Conservation (phyloP, 1,140 invertebrate genomes). For the Atopsyche davidsoni region DNA sequence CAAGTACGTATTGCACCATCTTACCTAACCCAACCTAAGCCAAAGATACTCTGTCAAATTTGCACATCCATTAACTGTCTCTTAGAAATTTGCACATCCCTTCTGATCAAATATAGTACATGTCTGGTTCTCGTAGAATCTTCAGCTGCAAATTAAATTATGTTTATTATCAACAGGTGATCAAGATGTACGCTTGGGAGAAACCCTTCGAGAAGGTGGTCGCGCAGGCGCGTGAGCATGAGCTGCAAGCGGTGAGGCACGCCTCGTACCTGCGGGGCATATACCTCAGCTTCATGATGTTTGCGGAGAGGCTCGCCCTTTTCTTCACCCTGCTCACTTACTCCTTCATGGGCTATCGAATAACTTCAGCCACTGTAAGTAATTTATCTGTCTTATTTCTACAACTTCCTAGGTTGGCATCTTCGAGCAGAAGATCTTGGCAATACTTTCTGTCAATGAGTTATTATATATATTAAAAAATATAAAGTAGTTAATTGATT, state of each 20-base stretch:
- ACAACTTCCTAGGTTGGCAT: no score
- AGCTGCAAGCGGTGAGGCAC: constrained; percentile 37
- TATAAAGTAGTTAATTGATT: constrained; percentile 57
- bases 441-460: no score
- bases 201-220: constrained; percentile 47
- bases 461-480: constrained; percentile 55
- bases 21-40: no score
- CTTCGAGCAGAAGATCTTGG: no score
- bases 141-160: no score
- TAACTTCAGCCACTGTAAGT: constrained; percentile 60
- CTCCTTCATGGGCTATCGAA: constrained; percentile 54
- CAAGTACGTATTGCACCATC: no score
- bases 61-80: no score
- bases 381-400: no score
- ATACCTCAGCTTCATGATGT: constrained; percentile 66
- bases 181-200: constrained; percentile 60
- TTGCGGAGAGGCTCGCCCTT: constrained; percentile 64
- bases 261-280: constrained; percentile 62
- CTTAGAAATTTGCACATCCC: no score
- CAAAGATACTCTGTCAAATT: no score
- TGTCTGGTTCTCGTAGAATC: no score
- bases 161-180: constrained; percentile 58
- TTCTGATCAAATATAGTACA: no score
- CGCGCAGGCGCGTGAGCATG: constrained; percentile 39
- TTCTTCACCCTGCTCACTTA: constrained; percentile 65